These are phyloP conservation scores for Pomatostomus ruficeps DNA, from an alignment of 2,113 vertebrate genomes.

Conservation along the genomic window DNA sequence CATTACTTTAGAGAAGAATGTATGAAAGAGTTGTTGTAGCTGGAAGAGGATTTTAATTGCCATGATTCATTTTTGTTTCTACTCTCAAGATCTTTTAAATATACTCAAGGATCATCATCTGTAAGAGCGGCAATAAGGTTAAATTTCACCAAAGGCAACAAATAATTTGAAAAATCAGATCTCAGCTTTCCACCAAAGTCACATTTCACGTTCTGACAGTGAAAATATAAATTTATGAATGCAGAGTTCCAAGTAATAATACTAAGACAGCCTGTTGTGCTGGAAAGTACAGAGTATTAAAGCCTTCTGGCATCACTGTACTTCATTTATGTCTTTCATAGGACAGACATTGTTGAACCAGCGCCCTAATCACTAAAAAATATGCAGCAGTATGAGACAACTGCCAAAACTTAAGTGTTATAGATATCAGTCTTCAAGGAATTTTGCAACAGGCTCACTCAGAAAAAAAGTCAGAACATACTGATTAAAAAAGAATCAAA, in stretches of 20 bases:
- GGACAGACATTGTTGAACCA: background rate
- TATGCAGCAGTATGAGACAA: background rate
- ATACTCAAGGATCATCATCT: background rate
- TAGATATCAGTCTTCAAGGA: background rate
- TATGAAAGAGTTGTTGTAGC: background rate
- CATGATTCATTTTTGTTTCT: background rate
- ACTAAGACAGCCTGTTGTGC: background rate
- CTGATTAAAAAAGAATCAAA: background rate
- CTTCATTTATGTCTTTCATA: background rate
- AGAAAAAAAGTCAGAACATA: background rate
- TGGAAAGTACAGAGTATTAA: background rate
- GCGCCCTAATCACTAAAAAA: background rate
- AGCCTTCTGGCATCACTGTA: background rate
- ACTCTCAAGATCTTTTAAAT: background rate
- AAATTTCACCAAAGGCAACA: background rate
- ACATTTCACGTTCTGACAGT: background rate
- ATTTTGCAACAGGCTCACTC: background rate
- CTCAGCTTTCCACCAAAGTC: background rate
- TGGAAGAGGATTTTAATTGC: constrained; percentile 21
- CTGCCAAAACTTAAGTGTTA: background rate
- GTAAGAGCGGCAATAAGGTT: background rate
- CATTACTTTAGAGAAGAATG: background rate
- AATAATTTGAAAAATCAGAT: background rate
- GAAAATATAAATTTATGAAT: background rate
- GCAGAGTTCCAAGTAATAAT: background rate